Conservation (phyloP, 2,113 vertebrate species). For the Apaloderma vittatum region DNA sequence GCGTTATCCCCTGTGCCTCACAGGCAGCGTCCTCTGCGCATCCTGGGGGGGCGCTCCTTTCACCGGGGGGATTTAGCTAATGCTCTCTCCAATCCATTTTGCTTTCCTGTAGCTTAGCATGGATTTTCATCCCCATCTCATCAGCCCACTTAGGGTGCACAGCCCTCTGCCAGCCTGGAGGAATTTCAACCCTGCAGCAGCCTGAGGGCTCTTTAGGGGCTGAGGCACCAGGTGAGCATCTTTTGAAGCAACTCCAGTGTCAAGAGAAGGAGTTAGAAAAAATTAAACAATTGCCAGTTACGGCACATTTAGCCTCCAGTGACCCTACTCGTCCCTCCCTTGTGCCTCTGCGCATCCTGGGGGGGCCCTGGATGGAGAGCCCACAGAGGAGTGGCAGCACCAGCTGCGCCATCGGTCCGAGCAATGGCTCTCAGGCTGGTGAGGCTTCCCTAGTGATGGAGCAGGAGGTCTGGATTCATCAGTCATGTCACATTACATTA, state of each 20-base stretch:
- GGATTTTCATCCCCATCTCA: conserved; percentile 13
- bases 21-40: too few relatives aligned
- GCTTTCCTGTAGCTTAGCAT: conserved; percentile 25
- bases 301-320: not conserved
- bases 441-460: conserved; percentile 47
- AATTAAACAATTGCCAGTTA: not conserved
- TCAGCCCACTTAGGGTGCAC: conserved; percentile 12
- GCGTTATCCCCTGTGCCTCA: not conserved
- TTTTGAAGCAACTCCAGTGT: not conserved
- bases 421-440: conserved; percentile 26
- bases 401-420: not conserved
- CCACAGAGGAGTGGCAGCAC: not conserved
- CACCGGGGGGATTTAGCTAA: conserved; percentile 32
- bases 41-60: too few relatives aligned
- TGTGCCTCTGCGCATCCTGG: not conserved
- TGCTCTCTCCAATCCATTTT: conserved; percentile 63
- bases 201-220: not conserved
- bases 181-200: not conserved
- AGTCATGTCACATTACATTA: conserved; percentile 74
- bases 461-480: conserved; percentile 60
- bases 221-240: rapidly evolving
- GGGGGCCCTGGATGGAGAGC: not conserved
- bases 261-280: not conserved
- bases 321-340: not conserved
- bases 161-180: conserved; percentile 17